Conservation (phyloP, 2,888 invertebrate species). For the Gasteruption jaculator region DNA sequence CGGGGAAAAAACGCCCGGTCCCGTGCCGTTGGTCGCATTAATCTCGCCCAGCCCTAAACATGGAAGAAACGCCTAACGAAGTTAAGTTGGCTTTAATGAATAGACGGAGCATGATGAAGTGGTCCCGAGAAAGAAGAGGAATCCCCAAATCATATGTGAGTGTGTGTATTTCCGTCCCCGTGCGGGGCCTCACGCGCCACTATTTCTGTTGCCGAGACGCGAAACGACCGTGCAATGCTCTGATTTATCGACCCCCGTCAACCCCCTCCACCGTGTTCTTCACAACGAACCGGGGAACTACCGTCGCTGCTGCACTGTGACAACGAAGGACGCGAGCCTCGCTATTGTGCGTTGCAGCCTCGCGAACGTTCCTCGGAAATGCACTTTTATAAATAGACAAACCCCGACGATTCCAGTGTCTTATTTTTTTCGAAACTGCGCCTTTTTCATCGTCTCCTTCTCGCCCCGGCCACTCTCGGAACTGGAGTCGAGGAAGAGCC, state of each 20-base stretch:
- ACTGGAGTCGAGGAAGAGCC: slow-evolving; percentile 17
- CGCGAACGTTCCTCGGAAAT: slow-evolving; percentile 25
- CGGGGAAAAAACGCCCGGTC: no score
- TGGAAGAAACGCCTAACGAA: no score
- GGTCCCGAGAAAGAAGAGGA: no score
- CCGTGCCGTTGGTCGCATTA: no score
- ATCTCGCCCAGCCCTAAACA: no score
- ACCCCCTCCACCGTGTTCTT: slow-evolving; percentile 11
- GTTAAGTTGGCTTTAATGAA: no score
- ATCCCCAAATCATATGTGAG: no score
- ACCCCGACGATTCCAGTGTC: slow-evolving; percentile 17
- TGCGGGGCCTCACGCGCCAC: no score
- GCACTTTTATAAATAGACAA: slow-evolving; percentile 36
- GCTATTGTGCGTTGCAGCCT: slow-evolving; percentile 22
- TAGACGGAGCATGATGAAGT: no score
- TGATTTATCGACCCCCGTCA: slow-evolving; percentile 34
- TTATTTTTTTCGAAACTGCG: slow-evolving; percentile 11
- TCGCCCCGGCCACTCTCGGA: not conserved
- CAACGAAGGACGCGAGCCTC: slow-evolving; percentile 28
- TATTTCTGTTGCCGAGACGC: no score
- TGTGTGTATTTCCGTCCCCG: no score
- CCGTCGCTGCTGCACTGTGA: no score
- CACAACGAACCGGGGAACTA: not conserved
- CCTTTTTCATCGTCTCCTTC: slow-evolving; percentile 1
- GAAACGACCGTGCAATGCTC: slow-evolving; percentile 31